Conservation (phyloP, 2,113 vertebrate species). For the Pomatostomus ruficeps region DNA sequence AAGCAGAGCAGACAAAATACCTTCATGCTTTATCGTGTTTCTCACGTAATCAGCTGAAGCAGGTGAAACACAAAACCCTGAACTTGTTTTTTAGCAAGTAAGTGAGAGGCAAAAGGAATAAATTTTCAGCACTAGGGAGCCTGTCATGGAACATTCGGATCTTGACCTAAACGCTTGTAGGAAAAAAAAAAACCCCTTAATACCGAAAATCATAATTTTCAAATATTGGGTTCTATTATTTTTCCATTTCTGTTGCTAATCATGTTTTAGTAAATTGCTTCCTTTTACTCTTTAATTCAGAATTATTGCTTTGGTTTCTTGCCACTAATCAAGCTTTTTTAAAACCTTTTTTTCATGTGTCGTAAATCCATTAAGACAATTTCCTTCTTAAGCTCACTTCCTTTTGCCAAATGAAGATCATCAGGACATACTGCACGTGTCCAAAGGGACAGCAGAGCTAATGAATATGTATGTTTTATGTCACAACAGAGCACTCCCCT, state of each 20-base stretch:
- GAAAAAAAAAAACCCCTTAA: not conserved
- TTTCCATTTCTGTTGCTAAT: not conserved
- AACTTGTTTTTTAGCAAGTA: not conserved
- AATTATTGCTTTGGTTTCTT: conserved; percentile 4
- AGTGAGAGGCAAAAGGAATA: not conserved
- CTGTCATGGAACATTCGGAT: not conserved
- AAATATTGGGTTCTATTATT: not conserved
- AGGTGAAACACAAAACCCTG: conserved; percentile 10
- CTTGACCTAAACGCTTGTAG: not conserved
- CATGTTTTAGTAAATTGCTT: not conserved
- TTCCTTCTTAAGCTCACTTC: conserved; percentile 46
- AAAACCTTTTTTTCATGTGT: not conserved
- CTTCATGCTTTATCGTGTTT: not conserved
- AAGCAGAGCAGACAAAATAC: not conserved
- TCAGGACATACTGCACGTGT: conserved; percentile 50
- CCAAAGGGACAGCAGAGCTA: conserved; percentile 64
- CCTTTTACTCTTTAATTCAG: not conserved
- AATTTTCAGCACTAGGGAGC: not conserved
- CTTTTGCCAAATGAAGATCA: conserved; percentile 69
- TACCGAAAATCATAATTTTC: not conserved
- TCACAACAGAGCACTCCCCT: conserved; percentile 68
- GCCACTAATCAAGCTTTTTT: not conserved
- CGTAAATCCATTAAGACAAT: conserved; percentile 61
- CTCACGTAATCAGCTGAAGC: not conserved
- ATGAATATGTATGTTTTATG: conserved; percentile 77